phyloP scores from a whole-genome alignment of 1,140 invertebrate species.

The Ptiloglossa arizonensis region DNA sequence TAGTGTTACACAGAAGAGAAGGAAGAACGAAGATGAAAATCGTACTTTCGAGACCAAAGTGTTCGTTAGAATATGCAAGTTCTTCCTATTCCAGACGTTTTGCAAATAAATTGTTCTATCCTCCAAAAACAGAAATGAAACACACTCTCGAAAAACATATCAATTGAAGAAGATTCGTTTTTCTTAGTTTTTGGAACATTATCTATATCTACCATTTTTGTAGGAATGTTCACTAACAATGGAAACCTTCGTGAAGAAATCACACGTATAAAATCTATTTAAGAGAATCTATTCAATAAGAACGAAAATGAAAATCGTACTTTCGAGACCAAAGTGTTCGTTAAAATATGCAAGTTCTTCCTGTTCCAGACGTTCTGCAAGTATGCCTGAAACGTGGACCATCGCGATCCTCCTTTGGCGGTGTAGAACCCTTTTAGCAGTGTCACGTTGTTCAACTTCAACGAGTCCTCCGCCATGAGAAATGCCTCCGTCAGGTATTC shows the following conservation, averaged over 20 bases:
- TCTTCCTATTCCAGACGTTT: slow-evolving; percentile 84
- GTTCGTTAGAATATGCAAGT: slow-evolving; percentile 87
- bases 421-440: slow-evolving; percentile 83
- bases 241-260: too few species aligned
- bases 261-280: too few species aligned
- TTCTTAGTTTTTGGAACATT: too few species aligned
- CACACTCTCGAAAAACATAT: too few species aligned
- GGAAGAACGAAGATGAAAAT: not conserved
- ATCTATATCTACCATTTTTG: too few species aligned
- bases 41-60: slow-evolving; percentile 84
- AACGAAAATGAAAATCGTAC: slow-evolving; percentile 64
- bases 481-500: slow-evolving; percentile 75
- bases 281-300: too few species aligned
- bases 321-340: slow-evolving; percentile 85
- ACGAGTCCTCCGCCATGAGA: slow-evolving; percentile 59
- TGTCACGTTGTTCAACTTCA: slow-evolving; percentile 74
- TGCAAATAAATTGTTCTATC: too few species aligned
- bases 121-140: too few species aligned
- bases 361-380: slow-evolving; percentile 85
- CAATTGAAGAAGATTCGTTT: too few species aligned
- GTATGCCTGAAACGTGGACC: slow-evolving; percentile 86
- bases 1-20: too few species aligned
- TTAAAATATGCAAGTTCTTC: slow-evolving; percentile 87
- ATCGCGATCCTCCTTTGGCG: slow-evolving; percentile 85
- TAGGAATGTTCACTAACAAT: too few species aligned